Evolutionary conservation across 2,888 invertebrate species (phyloP), one percentile per base, ranked within the genome.

Genomic region (Brenthis ino): DNA sequence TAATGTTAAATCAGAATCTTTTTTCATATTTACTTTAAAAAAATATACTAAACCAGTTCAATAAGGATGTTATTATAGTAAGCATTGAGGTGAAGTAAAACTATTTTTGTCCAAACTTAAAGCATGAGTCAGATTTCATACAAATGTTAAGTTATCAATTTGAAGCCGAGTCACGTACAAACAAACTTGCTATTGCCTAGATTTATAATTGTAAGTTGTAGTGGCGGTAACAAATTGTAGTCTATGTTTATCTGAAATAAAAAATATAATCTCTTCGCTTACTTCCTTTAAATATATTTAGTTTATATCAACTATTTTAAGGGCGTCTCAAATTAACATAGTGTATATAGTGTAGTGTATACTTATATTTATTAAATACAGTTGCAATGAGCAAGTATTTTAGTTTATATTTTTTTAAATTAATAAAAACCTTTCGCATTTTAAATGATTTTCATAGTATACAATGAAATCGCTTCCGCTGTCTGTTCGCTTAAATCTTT

Each of bases 141-240:
- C 68, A 72, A 72, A 72, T 72, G 70, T 67, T 72, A 72, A 72
- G 43, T 66, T 64, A 70, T 60, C 65, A 57, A 69, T 68, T 70
- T 65, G 28, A 57, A 67, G 16, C 37, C 66, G 43, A 68, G 70
- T 67, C 68, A 72, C 69, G 71, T 71, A 48, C 56, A 28, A 5
- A 48, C 57, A 54, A 68, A 70, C 68, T 65, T 68, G 65, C 65
- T 65, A 68, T 61, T 65, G 54, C 65, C 61, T 63, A 65, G 68
- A 71, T 65, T 68, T 57, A 65, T 63, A 68, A 68, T 63, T 65
- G n/a, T 50, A 55, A 3, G 1, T 43, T 64, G 51, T 43, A 20
- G 33, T 64, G 67, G 20, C 56, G 37, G 55, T 56, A 61, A 61
- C 50, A 63, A 63, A 63, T 53, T 53, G 13, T 20, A 16, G 37